These are phyloP conservation scores for Echinarachnius parma DNA, from an alignment of 53 echinoderm and acorn worm species.

Conservation along the genomic window DNA sequence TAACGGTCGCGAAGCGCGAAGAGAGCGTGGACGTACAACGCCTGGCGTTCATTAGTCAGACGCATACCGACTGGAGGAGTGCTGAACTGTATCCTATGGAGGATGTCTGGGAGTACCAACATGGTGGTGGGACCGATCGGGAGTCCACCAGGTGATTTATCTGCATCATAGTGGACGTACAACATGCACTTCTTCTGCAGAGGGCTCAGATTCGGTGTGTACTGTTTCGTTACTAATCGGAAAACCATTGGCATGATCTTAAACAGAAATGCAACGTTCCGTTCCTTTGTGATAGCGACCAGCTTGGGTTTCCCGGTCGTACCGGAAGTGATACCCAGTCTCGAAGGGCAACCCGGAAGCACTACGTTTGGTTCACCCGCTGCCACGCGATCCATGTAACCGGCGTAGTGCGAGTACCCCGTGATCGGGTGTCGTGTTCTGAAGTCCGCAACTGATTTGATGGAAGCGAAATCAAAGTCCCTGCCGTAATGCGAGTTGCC, in stretches of 20 bases:
- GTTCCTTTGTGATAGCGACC: conserved; percentile 20
- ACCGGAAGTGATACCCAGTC: conserved; percentile 30
- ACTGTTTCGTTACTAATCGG: conserved; percentile 3
- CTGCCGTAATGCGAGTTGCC: conserved; percentile 14
- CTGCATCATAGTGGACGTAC: conserved; percentile 11
- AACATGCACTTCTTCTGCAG: conserved; percentile 29
- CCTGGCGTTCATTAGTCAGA: conserved; percentile 24
- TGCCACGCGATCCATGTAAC: conserved; percentile 23
- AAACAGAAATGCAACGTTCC: conserved; percentile 34
- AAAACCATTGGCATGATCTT: conserved; percentile 36
- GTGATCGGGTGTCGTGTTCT: conserved; percentile 23
- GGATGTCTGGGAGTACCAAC: conserved; percentile 26
- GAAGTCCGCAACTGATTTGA: conserved; percentile 32
- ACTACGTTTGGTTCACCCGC: conserved; percentile 26
- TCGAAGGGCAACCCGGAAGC: conserved; percentile 24
- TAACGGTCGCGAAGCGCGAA: conserved; percentile 26
- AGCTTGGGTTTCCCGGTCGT: conserved; percentile 36
- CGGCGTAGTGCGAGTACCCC: conserved; percentile 16
- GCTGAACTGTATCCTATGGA: conserved; percentile 31
- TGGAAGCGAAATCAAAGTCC: conserved; percentile 10
- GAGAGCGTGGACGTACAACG: conserved; percentile 35
- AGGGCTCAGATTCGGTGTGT: conserved; percentile 12
- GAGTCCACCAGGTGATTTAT: conserved; percentile 17
- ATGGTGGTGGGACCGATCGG: conserved; percentile 17
- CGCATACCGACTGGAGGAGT: conserved; percentile 41